phyloP scores from a whole-genome alignment of 2,113 vertebrate species.

The Arvicanthis niloticus region DNA sequence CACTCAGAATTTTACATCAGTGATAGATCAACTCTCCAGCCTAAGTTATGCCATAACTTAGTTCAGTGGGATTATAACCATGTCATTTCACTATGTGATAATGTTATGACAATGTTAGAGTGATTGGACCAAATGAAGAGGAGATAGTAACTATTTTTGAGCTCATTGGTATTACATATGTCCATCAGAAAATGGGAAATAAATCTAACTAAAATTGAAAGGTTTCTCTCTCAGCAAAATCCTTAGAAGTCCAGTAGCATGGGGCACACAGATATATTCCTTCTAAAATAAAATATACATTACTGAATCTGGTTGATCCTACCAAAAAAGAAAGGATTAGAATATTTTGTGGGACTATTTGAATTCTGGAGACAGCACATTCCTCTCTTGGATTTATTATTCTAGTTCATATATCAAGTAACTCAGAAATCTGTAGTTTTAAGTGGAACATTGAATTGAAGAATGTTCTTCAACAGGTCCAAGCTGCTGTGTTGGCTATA shows the following conservation, averaged over 20 bases:
- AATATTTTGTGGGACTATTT: background rate
- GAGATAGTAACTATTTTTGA: background rate
- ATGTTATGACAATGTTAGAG: background rate
- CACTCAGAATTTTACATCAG: background rate
- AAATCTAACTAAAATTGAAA: background rate
- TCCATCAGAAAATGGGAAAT: background rate
- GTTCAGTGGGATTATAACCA: background rate
- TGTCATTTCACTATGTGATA: background rate
- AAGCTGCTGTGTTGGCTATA: background rate
- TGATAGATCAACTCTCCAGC: background rate
- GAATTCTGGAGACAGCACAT: background rate
- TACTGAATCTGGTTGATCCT: background rate
- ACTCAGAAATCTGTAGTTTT: background rate
- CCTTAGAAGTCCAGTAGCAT: background rate
- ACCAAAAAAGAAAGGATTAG: background rate
- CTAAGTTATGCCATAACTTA: background rate
- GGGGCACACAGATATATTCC: background rate
- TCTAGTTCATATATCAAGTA: background rate
- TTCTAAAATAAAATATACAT: background rate
- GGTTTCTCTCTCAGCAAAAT: background rate
- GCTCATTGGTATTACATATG: background rate
- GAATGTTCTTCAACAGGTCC: background rate
- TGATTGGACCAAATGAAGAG: background rate
- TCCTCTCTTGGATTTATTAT: background rate
- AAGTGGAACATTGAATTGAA: background rate